Conservation (phyloP, 2,113 vertebrate genomes). For the Oplegnathus fasciatus region DNA sequence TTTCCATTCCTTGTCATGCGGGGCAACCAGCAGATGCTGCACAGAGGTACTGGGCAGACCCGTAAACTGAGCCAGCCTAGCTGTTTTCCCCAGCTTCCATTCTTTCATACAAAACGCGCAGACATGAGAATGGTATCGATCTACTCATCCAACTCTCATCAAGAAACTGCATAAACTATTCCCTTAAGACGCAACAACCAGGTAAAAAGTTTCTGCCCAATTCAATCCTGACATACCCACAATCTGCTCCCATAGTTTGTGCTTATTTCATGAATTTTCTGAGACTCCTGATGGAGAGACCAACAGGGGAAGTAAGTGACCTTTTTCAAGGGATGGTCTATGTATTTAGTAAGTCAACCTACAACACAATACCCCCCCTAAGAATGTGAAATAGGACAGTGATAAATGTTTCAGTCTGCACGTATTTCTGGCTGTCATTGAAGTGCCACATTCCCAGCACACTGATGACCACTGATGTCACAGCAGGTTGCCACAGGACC, state of each 20-base stretch:
- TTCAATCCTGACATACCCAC: neutral
- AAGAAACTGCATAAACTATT: neutral
- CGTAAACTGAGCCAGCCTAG: too few relatives aligned
- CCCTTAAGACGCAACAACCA: neutral
- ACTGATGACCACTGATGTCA: slow-evolving; percentile 44
- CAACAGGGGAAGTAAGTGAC: too few relatives aligned
- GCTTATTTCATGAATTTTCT: neutral
- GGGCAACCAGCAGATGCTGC: too few relatives aligned
- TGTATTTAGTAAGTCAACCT: neutral
- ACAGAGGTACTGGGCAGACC: too few relatives aligned
- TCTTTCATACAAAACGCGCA: neutral
- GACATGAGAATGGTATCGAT: neutral
- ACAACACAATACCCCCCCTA: neutral
- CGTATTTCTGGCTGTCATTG: neutral
- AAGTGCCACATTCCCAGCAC: neutral
- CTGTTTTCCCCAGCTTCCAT: too few relatives aligned
- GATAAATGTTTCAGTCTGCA: neutral
- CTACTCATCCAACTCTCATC: neutral
- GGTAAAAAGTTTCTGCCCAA: neutral
- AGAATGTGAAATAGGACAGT: neutral
- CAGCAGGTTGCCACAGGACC: slow-evolving; percentile 50
- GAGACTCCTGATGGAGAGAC: neutral
- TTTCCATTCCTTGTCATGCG: too few relatives aligned
- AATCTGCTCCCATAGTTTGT: neutral
- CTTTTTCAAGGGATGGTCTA: neutral